A percentile compares a stretch with the other conserved stretches of the same genome.
Conservation (phyloP, 2,888 invertebrate species). For the Drosophila mimica region DNA sequence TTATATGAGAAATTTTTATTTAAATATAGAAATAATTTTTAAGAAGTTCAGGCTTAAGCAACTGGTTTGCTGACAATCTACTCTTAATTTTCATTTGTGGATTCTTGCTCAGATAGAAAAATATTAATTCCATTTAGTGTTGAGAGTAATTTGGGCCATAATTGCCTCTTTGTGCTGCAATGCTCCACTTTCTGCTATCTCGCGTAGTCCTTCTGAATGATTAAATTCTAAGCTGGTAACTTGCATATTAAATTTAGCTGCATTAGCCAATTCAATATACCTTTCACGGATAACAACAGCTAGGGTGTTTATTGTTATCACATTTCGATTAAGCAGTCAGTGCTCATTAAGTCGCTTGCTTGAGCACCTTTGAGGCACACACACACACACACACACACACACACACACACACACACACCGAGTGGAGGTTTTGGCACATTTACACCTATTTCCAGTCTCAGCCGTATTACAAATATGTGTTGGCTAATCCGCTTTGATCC, state of each 20-base stretch:
- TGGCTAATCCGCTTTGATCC: slow-evolving; percentile 77
- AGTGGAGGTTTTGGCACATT: slow-evolving; percentile 70
- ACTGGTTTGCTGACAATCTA: background rate
- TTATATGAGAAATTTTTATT: background rate
- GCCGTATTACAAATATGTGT: slow-evolving; percentile 59
- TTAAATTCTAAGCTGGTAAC: background rate
- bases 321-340: slow-evolving; percentile 46
- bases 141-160: background rate
- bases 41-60: background rate
- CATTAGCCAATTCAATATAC: background rate
- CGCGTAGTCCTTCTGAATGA: background rate
- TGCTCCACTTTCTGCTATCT: background rate
- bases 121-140: background rate
- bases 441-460: slow-evolving; percentile 57
- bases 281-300: background rate
- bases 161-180: background rate
- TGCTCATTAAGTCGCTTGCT: slow-evolving; percentile 70
- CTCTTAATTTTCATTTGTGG: background rate
- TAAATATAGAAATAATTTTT: background rate
- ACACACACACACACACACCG: slow-evolving; percentile 18
- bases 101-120: background rate
- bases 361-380: slow-evolving; percentile 62
- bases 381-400: slow-evolving; percentile 21
- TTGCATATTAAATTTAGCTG: background rate
- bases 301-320: slow-evolving; percentile 58